Conservation (phyloP, 2,113 vertebrate species). For the Protomyctophum bolini region DNA sequence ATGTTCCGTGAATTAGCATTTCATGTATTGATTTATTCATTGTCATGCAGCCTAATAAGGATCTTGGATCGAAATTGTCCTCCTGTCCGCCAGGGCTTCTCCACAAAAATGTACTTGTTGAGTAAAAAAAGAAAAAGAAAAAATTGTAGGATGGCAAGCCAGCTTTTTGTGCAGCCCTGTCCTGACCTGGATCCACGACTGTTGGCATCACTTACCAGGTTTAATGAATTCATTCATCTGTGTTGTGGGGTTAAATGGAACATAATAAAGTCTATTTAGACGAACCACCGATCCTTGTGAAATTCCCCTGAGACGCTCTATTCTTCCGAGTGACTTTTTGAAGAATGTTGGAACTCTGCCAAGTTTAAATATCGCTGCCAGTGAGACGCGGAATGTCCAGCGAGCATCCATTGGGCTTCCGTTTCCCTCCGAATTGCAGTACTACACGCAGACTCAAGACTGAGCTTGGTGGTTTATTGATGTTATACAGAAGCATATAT, state of each 20-base stretch:
- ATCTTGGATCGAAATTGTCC: conserved; percentile 50
- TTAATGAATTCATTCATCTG: conserved; percentile 65
- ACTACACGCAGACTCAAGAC: no score
- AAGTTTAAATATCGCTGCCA: conserved; percentile 14
- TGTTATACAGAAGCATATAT: no score
- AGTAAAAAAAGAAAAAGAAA: conserved; percentile 68
- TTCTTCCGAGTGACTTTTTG: background rate
- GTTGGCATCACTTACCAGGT: conserved; percentile 48
- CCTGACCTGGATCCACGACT: conserved; percentile 59
- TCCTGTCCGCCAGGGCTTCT: conserved; percentile 55
- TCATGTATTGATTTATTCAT: conserved; percentile 71
- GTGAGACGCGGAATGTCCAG: background rate
- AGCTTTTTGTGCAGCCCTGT: conserved; percentile 54
- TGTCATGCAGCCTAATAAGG: conserved; percentile 61
- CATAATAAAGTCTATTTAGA: conserved; percentile 59
- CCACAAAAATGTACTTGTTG: conserved; percentile 67
- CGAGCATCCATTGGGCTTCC: no score
- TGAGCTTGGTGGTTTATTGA: no score
- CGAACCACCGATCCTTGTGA: conserved; percentile 13
- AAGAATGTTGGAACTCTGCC: background rate
- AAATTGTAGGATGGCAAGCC: conserved; percentile 59
- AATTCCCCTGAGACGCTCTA: background rate
- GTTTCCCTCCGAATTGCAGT: no score
- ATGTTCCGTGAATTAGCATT: conserved; percentile 60
- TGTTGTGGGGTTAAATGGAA: conserved; percentile 58